Percentiles rank a stretch among this genome's conserved stretches.
Conservation (phyloP, 2,797 vertebrate species). For the Gastrophryne carolinensis region DNA sequence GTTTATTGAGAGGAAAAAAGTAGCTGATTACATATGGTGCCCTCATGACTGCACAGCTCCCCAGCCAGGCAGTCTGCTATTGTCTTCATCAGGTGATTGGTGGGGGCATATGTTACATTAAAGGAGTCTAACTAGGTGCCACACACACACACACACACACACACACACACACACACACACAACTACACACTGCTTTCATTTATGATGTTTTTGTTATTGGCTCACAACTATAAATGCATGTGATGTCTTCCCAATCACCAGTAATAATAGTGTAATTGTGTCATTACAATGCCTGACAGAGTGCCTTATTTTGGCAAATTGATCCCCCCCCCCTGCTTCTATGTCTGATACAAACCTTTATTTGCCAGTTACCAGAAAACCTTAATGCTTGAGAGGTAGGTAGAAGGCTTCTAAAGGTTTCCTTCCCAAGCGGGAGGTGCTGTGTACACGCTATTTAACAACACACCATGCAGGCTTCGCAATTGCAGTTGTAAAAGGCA, state of each 20-base stretch:
- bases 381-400: neutral
- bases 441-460: slow-evolving; percentile 33
- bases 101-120: slow-evolving; percentile 10
- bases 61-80: neutral
- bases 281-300: too few species aligned
- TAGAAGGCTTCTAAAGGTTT: neutral
- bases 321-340: too few species aligned
- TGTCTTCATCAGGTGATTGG: slow-evolving; percentile 1
- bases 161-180: too few species aligned
- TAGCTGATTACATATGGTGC: neutral
- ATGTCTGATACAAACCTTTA: neutral
- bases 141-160: too few species aligned
- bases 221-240: too few species aligned
- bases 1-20: neutral
- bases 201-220: too few species aligned
- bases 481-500: slow-evolving; percentile 63
- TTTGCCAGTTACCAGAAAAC: neutral
- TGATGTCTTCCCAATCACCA: too few species aligned
- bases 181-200: too few species aligned
- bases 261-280: too few species aligned
- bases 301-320: too few species aligned
- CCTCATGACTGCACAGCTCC: neutral
- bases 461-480: slow-evolving; percentile 55
- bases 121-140: too few species aligned
- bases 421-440: neutral